Evolutionary conservation across 2,113 vertebrate species (phyloP), one percentile per base, ranked within the genome.

Genomic region (Rhizomys pruinosus): DNA sequence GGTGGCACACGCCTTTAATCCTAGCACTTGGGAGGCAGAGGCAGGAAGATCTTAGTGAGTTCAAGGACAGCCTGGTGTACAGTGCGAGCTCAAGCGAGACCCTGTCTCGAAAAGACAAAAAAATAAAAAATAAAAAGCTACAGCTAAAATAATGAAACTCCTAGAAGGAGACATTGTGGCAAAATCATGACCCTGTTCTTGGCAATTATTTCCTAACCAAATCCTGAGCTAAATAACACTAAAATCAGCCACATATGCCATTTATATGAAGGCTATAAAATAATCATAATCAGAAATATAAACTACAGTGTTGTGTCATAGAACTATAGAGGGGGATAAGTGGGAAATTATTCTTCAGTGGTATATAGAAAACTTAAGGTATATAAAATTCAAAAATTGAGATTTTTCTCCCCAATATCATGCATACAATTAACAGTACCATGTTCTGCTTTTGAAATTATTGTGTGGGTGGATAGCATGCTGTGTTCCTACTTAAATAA

Each of bases 261-360:
- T 23, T 10, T 78, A 39, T 20, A 20, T 39, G 27, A 42, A 39
- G 4, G 11, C 9, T 42, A 17, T 69, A 25, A 69, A 79, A 32
- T 20, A 13, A 10, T 66, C 25, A 68, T 32, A 59, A 39, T 80
- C 7, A 80, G 87, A 79, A 90, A 80, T 32, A 66, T 4, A 77
- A 7, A 37, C 29, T 77, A 78, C 22, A 39, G 22, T 29, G 17
- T 0, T 68, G 42, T 55, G 12, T 39, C 11, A 11, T 12, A 8
- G 23, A 6, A 3, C 5, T 39, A 0, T 5, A 34, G 2, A 1
- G 7, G 64, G 6, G 19, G 0, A 2, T 22, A 39, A 86, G 42
- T 52, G 20, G 7, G 15, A 19, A 84, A 7, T 69, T 93, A 5
- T 15, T 86, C 0, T 66, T 92, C 77, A 90, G 20, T 0, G 2